Evolutionary conservation across 2,888 invertebrate species (phyloP).

Genomic region (Drosophila monieri): DNA sequence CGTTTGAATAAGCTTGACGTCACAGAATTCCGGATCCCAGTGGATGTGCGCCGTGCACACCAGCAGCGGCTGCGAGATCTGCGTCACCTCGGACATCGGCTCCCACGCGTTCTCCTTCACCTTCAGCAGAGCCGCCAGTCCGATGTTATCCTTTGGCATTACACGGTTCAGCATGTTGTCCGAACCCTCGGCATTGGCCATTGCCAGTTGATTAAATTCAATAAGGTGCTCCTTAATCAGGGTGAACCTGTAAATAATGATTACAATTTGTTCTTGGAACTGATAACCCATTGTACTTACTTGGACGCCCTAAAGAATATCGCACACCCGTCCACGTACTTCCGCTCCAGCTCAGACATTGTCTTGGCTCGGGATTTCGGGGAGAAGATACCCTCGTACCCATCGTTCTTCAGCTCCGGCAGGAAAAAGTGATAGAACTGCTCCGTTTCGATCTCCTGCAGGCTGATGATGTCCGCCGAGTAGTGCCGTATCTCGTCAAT

Average conservation of each 20-base stretch:
- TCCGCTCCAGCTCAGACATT: constrained; percentile 98
- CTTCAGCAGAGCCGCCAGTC: constrained; percentile 96
- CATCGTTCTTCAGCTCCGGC: constrained; percentile 95
- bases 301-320: constrained; percentile 98
- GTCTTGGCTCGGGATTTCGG: constrained; percentile 99
- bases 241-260: constrained; percentile 89
- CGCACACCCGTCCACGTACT: constrained; percentile 99
- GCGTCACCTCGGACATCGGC: constrained; percentile 91
- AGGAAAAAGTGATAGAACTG: constrained; percentile 98
- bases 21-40: constrained; percentile 99
- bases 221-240: constrained; percentile 98
- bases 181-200: constrained; percentile 98
- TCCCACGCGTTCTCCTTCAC: constrained; percentile 98
- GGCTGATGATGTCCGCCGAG: constrained; percentile 97
- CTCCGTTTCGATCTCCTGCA: constrained; percentile 99
- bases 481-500: constrained; percentile 98
- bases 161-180: constrained; percentile 99
- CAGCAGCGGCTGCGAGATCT: constrained; percentile 91
- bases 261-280: neutral
- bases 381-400: constrained; percentile 97
- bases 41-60: constrained; percentile 99
- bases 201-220: constrained; percentile 99
- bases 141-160: constrained; percentile 99
- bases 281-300: constrained; percentile 83
- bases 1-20: constrained; percentile 99